Evolutionary conservation across 2,113 vertebrate species (phyloP), one percentile per base, ranked within the genome.

Genomic region (Mus pahari): DNA sequence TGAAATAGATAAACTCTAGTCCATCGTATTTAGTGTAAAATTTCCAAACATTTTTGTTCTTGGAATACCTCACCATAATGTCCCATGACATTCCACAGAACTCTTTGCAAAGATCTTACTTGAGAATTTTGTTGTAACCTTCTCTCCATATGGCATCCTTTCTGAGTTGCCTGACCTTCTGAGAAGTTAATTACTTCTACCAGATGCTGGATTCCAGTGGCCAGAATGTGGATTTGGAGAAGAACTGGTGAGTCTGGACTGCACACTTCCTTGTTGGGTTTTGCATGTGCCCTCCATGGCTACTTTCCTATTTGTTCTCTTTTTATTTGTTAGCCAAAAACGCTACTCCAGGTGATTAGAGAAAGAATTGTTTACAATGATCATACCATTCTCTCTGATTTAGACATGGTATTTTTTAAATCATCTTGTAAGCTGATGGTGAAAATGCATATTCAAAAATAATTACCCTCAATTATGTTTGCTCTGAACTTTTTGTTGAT

Each of bases 251-350:
- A 79, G 0, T 48, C 8, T 86, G 42, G 10, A 36, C 11, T 82
- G 28, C 7, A 53, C 9, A 9, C 4, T 36, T 90, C 17, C 28
- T 26, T 66, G 13, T 14, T 68, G 36, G 22, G 36, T 28, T 86
- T 4, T 26, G 0, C 1, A 0, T 68, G 22, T 77, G 13, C 14
- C 4, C 36, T 62, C 1, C 0, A 9, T 33, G 36, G 16, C 4
- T 70, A 7, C 1, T 28, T 90, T 92, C 3, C 3, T 89, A 9
- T 70, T 77, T 28, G 73, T 22, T 71, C 36, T 62, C n/a, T 68
- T n/a, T n/a, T n/a, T n/a, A n/a, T n/a, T n/a, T 28, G 62, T 48
- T 45, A 79, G 1, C 13, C 14, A 93, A 48, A 62, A 96, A 0
- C 3, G 26, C 7, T 45, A 60, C 3, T 33, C 71, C 19, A 75